Conservation (phyloP, 1,140 invertebrate species). For the Lasaia peninsularis region DNA sequence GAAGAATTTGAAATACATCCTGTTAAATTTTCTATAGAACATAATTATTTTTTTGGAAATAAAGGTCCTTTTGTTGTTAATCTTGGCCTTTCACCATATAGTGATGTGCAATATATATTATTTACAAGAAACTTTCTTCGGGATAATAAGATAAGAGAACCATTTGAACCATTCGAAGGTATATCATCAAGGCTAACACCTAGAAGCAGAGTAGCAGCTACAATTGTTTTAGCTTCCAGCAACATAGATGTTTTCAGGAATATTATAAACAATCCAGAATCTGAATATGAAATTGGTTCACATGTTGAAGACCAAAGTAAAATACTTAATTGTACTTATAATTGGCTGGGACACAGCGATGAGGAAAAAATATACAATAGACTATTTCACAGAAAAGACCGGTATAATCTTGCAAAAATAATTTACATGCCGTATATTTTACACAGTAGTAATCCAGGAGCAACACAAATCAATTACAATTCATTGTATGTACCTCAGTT, state of each 20-base stretch:
- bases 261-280: conserved; percentile 93
- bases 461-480: conserved; percentile 85
- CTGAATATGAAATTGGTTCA: conserved; percentile 95
- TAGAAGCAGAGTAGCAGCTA: conserved; percentile 91
- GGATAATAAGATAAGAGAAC: conserved; percentile 92
- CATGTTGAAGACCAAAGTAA: conserved; percentile 96
- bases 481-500: conserved; percentile 88
- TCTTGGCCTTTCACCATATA: conserved; percentile 91
- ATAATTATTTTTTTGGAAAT: conserved; percentile 94
- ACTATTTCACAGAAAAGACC: conserved; percentile 93
- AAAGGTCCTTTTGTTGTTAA: conserved; percentile 91
- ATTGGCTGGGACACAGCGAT: conserved; percentile 92
- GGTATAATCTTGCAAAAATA: conserved; percentile 94
- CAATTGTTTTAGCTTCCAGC: conserved; percentile 92
- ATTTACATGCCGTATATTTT: conserved; percentile 91
- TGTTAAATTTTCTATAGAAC: conserved; percentile 85
- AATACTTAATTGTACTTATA: conserved; percentile 94
- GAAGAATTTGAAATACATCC: conserved; percentile 82
- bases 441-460: conserved; percentile 89
- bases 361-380: conserved; percentile 88
- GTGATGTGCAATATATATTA: conserved; percentile 85
- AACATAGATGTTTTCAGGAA: conserved; percentile 95
- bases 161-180: conserved; percentile 84
- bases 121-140: conserved; percentile 94
- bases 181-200: conserved; percentile 86